These are phyloP conservation scores for Netelia fuscicornis DNA, from an alignment of 2,888 invertebrate genomes.

Conservation along the genomic window DNA sequence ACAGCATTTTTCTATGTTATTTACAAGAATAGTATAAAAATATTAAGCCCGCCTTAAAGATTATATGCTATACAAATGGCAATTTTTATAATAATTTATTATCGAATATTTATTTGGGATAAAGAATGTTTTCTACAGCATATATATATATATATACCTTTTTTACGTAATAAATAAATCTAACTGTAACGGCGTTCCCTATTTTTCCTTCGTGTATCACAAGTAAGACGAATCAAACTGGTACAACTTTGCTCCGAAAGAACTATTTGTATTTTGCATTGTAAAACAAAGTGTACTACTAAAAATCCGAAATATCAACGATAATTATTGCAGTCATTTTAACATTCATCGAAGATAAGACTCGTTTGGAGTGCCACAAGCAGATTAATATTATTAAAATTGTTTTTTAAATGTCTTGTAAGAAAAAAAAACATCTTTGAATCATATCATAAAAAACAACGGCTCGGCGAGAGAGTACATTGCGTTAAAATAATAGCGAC, in stretches of 20 bases:
- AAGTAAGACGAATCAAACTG: background rate
- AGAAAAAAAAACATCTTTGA: conserved; percentile 23
- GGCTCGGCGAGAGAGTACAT: conserved; percentile 2
- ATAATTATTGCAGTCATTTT: conserved; percentile 27
- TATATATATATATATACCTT: conserved; percentile 15
- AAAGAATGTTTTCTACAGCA: conserved; percentile 58
- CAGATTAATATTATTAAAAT: conserved; percentile 28
- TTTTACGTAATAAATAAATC: conserved; percentile 49
- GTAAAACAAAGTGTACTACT: background rate
- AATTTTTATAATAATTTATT: conserved; percentile 53
- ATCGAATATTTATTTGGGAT: conserved; percentile 62
- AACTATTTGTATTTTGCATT: background rate
- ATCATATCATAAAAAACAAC: conserved; percentile 10
- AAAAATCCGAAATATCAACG: background rate
- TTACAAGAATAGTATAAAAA: conserved; percentile 35
- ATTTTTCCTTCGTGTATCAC: conserved; percentile 2
- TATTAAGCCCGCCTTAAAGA: conserved; percentile 7
- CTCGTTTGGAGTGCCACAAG: conserved; percentile 9
- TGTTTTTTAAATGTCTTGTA: conserved; percentile 8
- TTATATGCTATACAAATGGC: conserved; percentile 11
- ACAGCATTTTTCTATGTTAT: conserved; percentile 42
- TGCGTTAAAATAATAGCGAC: conserved; percentile 1
- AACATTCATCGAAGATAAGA: conserved; percentile 30
- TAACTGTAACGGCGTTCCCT: background rate
- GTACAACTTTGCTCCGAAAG: background rate